Percentiles rank a stretch among this genome's conserved stretches.
phyloP scores from a whole-genome alignment of 2,888 invertebrate genomes.

The Platynereis dumerilii region DNA sequence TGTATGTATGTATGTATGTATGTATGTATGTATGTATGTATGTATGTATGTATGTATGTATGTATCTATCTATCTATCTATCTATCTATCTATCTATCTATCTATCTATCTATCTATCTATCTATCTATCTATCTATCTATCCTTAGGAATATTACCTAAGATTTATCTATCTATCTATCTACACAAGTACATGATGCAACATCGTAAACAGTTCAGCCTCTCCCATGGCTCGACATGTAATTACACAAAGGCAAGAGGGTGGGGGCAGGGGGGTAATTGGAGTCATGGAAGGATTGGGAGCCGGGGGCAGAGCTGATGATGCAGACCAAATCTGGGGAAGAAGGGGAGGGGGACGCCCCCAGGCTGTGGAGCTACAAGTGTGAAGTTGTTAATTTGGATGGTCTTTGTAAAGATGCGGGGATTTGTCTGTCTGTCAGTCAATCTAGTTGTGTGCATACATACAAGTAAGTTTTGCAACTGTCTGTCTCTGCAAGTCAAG shows the following conservation, averaged over 20 bases:
- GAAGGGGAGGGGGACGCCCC: no score
- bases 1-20: conserved; percentile 12
- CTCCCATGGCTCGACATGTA: background rate
- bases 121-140: background rate
- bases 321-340: no score
- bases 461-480: no score
- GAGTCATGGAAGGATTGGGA: background rate
- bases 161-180: background rate
- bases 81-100: conserved; percentile 1
- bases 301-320: conserved; percentile 3
- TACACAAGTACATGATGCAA: no score
- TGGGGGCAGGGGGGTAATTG: background rate
- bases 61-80: background rate
- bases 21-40: conserved; percentile 8
- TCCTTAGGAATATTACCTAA: background rate
- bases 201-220: background rate
- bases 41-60: background rate
- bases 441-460: no score
- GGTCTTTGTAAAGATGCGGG: no score
- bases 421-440: no score
- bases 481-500: no score
- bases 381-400: no score
- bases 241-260: background rate
- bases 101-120: background rate
- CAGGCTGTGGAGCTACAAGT: no score